Evolutionary conservation across 2,113 vertebrate species (phyloP), one percentile per base, ranked within the genome.

Genomic region (Tupaia tana): DNA sequence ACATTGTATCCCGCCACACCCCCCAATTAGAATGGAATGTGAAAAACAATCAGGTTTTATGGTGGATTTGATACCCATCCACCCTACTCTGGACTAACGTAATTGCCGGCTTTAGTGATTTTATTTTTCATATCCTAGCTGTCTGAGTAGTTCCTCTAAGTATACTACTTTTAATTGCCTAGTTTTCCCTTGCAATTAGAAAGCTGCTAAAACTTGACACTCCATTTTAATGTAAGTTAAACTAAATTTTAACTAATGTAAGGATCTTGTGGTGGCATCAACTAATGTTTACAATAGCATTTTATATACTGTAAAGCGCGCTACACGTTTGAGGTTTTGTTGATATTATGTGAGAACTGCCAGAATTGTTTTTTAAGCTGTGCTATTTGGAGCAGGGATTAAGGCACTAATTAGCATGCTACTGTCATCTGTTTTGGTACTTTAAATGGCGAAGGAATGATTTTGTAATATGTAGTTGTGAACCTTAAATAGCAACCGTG

Each of bases 311-410:
- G 25, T 93, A 78, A 94, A 94, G 92, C 67, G 67, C 95, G 24
- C 16, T 56, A 19, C 82, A 67, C 12, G 5, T 52, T 91, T 91
- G 93, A 83, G 29, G 24, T 86, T 93, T 89, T 89, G 79, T 89
- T 96, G 93, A 27, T 92, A 67, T 66, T 74, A 58, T 61, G 29
- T 93, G 71, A 73, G 58, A 93, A 71, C 67, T 87, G 80, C 71
- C 75, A 85, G 89, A 31, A 91, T 86, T 93, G 70, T 94, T 93
- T 95, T 88, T 61, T 88, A 91, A 64, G 93, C 64, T 86, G 56
- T 73, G 61, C 83, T 95, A 78, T 93, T 94, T 96, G 86, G 69
- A 97, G 69, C 96, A 90, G 31, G 70, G 80, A 96, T 95, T 94
- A 90, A 91, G 74, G 52, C 31, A 67, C 73, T 91, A 80, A 96